Conservation (phyloP, 2,113 vertebrate genomes). For the Pteruthius melanotis region DNA sequence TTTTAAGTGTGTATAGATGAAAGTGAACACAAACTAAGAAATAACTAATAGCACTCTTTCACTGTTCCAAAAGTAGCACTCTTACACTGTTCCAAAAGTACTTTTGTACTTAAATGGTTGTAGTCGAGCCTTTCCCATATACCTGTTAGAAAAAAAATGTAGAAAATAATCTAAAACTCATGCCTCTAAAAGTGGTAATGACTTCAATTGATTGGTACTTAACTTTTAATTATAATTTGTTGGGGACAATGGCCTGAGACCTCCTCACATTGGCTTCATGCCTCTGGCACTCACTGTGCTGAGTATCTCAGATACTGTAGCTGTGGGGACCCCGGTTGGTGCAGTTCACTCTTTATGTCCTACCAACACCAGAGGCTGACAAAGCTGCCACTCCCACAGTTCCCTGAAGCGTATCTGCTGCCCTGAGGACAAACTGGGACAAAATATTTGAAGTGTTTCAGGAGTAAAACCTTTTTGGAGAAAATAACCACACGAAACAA, state of each 20-base stretch:
- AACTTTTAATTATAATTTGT: slow-evolving; percentile 10
- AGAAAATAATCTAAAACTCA: neutral
- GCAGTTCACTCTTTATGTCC: neutral
- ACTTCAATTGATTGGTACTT: neutral
- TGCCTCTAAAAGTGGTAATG: neutral
- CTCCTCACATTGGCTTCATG: neutral
- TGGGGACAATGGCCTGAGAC: slow-evolving; percentile 22
- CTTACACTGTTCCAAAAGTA: neutral
- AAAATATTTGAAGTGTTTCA: neutral
- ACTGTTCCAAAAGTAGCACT: neutral
- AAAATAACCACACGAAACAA: neutral
- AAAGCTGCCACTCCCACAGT: neutral
- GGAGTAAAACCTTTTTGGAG: neutral
- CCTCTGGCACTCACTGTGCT: neutral
- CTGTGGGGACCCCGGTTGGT: neutral
- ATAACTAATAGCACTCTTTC: neutral
- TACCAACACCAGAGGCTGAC: neutral
- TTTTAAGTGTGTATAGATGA: neutral
- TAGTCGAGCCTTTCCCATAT: neutral
- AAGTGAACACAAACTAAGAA: neutral
- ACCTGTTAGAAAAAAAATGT: neutral
- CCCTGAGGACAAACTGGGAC: neutral
- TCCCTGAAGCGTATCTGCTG: neutral
- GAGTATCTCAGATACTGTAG: neutral
- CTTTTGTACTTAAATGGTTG: neutral